Conservation (phyloP, 2,888 invertebrate genomes). For the Melanchra persicariae region DNA sequence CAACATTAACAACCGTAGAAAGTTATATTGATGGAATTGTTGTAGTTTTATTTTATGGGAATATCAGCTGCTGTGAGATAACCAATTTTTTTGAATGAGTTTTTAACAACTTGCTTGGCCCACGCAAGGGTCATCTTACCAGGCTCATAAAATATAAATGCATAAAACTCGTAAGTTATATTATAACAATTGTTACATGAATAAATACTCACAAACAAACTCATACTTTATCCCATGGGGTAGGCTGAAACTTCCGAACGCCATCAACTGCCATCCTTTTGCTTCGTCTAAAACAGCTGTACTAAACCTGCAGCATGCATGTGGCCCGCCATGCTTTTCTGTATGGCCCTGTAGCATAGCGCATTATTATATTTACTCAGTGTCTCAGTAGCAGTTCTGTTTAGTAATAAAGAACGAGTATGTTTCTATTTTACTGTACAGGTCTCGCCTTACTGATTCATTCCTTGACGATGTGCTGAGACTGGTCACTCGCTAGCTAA, state of each 20-base stretch:
- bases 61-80: background rate
- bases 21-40: slow-evolving; percentile 38
- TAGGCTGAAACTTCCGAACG: background rate
- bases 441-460: too few species aligned
- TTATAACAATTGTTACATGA: background rate
- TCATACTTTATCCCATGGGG: background rate
- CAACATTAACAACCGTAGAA: slow-evolving; percentile 35
- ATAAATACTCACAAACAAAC: background rate
- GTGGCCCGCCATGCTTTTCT: too few species aligned
- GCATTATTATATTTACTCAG: too few species aligned
- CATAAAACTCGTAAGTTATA: background rate
- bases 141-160: background rate
- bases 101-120: background rate
- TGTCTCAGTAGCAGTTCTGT: too few species aligned
- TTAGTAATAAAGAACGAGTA: too few species aligned
- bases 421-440: too few species aligned
- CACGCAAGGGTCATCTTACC: background rate
- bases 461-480: too few species aligned
- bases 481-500: too few species aligned
- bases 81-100: background rate
- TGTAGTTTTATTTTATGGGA: slow-evolving; percentile 19
- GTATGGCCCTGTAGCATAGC: too few species aligned
- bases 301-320: too few species aligned
- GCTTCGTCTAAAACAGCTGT: background rate
- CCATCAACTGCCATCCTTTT: background rate